Percentiles rank a stretch among this genome's conserved stretches.
These are phyloP conservation scores for Cyrtonyx montezumae DNA, from an alignment of 2,113 vertebrate species.

Conservation along the genomic window DNA sequence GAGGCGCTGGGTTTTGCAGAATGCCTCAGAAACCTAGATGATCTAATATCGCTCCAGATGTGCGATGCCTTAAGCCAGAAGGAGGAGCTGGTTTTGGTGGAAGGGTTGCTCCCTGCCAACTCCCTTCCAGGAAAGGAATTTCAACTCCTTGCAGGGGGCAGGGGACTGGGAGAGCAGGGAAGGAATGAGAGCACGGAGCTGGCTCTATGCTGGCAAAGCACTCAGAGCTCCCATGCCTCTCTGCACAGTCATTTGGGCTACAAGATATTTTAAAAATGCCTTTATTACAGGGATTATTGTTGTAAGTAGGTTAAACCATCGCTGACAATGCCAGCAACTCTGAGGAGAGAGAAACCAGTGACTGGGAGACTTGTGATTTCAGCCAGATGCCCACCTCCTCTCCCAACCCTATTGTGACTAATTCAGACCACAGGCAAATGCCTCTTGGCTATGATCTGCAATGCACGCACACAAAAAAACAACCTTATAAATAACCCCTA, in stretches of 20 bases:
- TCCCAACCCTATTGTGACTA: conserved; percentile 26
- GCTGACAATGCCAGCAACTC: conserved; percentile 42
- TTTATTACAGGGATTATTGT: conserved; percentile 61
- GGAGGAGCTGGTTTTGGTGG: not conserved
- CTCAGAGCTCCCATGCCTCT: not conserved
- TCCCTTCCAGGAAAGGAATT: conserved; percentile 32
- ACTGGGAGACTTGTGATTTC: conserved; percentile 24
- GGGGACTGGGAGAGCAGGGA: not conserved
- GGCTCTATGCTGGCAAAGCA: not conserved
- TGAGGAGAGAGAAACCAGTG: conserved; percentile 11
- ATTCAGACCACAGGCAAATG: conserved; percentile 53
- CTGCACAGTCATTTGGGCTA: not conserved
- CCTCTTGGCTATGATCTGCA: conserved; percentile 23
- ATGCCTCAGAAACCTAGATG: conserved; percentile 9
- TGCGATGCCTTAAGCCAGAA: conserved; percentile 34
- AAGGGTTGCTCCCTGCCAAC: not conserved
- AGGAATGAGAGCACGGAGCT: not conserved
- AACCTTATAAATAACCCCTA: conserved; percentile 38
- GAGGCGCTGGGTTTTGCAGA: not conserved
- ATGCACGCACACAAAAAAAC: not conserved
- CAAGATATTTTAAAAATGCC: conserved; percentile 20
- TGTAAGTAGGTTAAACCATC: conserved; percentile 70
- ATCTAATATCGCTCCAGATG: conserved; percentile 39
- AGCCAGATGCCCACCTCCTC: conserved; percentile 18
- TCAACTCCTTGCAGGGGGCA: not conserved